These are phyloP conservation scores for Tetramorium alpestre DNA, from an alignment of 1,140 invertebrate genomes.

Conservation along the genomic window DNA sequence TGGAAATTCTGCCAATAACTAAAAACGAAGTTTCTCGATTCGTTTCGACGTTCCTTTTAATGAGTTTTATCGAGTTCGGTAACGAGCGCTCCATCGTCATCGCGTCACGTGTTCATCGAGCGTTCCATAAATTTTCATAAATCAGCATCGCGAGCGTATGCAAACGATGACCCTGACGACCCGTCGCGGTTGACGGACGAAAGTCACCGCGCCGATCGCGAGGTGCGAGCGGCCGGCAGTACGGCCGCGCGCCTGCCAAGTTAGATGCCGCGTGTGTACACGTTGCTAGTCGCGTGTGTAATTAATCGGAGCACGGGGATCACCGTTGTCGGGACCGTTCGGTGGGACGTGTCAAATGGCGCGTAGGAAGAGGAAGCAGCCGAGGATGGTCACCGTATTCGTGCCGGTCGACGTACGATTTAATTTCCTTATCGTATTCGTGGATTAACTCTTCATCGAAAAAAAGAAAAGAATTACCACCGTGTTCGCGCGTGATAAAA, in stretches of 20 bases:
- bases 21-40: neutral
- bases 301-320: slow-evolving; percentile 26
- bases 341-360: slow-evolving; percentile 73
- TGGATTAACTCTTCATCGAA: slow-evolving; percentile 14
- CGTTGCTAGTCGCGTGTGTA: neutral
- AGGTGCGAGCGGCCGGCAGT: slow-evolving; percentile 67
- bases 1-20: neutral
- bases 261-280: slow-evolving; percentile 60
- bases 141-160: slow-evolving; percentile 82
- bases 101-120: slow-evolving; percentile 20
- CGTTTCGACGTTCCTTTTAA: neutral
- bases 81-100: slow-evolving; percentile 5
- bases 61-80: slow-evolving; percentile 22
- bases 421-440: slow-evolving; percentile 13
- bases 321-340: neutral
- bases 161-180: slow-evolving; percentile 81
- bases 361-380: slow-evolving; percentile 82
- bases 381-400: slow-evolving; percentile 82
- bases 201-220: slow-evolving; percentile 29
- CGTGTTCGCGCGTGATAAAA: neutral
- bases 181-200: slow-evolving; percentile 68
- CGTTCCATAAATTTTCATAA: slow-evolving; percentile 84
- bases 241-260: slow-evolving; percentile 71
- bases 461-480: neutral
- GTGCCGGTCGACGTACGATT: slow-evolving; percentile 83